phyloP scores from a whole-genome alignment of 1,140 invertebrate genomes.

The Bombus confusus region DNA sequence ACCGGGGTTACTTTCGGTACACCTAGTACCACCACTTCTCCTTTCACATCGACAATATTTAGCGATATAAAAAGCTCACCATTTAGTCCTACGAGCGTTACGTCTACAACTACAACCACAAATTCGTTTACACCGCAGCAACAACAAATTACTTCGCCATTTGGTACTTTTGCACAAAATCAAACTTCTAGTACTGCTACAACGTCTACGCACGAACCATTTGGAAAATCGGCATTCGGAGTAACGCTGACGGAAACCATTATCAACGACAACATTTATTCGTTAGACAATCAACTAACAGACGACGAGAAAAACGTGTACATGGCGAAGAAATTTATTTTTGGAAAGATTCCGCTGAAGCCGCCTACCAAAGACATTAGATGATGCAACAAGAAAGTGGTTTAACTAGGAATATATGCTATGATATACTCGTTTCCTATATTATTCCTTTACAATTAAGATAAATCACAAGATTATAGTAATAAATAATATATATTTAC shows the following conservation, averaged over 20 bases:
- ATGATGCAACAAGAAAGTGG: conserved; percentile 49
- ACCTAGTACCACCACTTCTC: neutral
- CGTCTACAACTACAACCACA: conserved; percentile 39
- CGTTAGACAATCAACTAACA: conserved; percentile 68
- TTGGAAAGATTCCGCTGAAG: conserved; percentile 76
- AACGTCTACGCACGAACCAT: conserved; percentile 49
- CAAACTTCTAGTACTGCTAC: conserved; percentile 25
- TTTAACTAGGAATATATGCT: conserved; percentile 34
- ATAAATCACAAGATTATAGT: neutral
- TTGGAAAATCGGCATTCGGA: conserved; percentile 64
- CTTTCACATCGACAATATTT: conserved; percentile 50
- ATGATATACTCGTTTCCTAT: conserved; percentile 53
- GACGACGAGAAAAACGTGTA: conserved; percentile 76
- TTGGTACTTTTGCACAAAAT: conserved; percentile 58
- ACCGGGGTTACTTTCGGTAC: conserved; percentile 17
- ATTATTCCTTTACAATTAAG: neutral
- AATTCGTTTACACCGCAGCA: conserved; percentile 62
- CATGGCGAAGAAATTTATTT: conserved; percentile 68
- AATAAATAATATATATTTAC: conserved; percentile 33
- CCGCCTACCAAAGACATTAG: conserved; percentile 77
- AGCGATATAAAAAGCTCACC: conserved; percentile 37
- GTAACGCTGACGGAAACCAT: conserved; percentile 40
- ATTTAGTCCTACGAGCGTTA: conserved; percentile 33
- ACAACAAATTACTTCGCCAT: conserved; percentile 52
- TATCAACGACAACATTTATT: conserved; percentile 74